These are phyloP conservation scores for Bujurquina vittata DNA, from an alignment of 2,113 vertebrate species.

Conservation along the genomic window DNA sequence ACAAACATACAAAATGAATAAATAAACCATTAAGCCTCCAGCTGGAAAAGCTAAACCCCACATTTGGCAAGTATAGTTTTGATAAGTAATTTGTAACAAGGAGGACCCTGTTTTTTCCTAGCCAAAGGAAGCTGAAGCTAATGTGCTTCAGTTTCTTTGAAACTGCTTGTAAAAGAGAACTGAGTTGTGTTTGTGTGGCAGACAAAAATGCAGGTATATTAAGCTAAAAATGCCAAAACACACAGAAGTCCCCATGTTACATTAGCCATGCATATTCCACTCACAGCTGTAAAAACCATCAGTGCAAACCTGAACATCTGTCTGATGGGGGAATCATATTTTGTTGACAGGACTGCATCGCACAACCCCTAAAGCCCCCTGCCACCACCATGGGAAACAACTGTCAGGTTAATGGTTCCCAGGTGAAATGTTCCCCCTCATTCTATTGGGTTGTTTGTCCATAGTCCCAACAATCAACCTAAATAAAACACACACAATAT, in stretches of 20 bases:
- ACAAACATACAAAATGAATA: not conserved
- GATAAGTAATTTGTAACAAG: too few relatives aligned
- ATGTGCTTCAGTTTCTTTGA: too few relatives aligned
- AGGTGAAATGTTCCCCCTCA: slow-evolving; percentile 33
- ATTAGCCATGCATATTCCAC: slow-evolving; percentile 68
- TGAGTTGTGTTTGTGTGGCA: not conserved
- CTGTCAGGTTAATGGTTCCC: slow-evolving; percentile 62
- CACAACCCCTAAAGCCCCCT: slow-evolving; percentile 14
- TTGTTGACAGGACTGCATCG: slow-evolving; percentile 59
- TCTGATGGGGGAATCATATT: slow-evolving; percentile 44
- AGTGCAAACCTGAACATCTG: slow-evolving; percentile 66
- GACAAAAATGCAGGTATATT: not conserved
- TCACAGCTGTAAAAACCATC: slow-evolving; percentile 63
- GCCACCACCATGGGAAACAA: slow-evolving; percentile 43
- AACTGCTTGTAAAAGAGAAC: not conserved
- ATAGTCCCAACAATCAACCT: not conserved
- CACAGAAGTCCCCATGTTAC: slow-evolving; percentile 33
- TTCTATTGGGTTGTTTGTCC: not conserved
- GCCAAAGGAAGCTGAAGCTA: not conserved
- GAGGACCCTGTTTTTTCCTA: fast-evolving
- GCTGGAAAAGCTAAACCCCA: too few relatives aligned
- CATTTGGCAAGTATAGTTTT: too few relatives aligned
- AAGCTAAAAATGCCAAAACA: not conserved
- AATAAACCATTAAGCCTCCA: not conserved
- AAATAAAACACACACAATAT: not conserved